These are phyloP conservation scores for Corythornis cristatus DNA, from an alignment of 2,113 vertebrate species.

Conservation along the genomic window DNA sequence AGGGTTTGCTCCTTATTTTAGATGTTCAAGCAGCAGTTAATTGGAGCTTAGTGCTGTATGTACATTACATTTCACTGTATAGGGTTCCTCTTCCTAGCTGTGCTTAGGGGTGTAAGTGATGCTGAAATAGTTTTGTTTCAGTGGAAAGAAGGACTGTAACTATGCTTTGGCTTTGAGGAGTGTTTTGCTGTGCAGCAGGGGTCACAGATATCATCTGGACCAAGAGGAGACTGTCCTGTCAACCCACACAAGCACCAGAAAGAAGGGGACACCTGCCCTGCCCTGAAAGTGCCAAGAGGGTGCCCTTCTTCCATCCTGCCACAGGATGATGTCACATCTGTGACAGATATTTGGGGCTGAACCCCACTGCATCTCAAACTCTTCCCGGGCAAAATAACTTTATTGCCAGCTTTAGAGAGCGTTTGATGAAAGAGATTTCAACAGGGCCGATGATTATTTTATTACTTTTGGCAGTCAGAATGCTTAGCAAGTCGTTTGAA, in stretches of 20 bases:
- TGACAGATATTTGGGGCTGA: not conserved
- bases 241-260: not conserved
- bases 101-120: not conserved
- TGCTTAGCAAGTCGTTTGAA: slow-evolving; percentile 54
- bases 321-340: not conserved
- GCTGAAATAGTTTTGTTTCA: not conserved
- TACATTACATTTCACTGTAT: not conserved
- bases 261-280: not conserved
- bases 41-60: not conserved
- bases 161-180: not conserved
- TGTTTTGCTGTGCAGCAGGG: not conserved
- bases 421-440: slow-evolving; percentile 36
- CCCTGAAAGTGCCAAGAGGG: not conserved
- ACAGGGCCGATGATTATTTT: slow-evolving; percentile 42
- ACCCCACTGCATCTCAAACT: not conserved
- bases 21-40: not conserved
- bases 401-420: not conserved
- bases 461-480: slow-evolving; percentile 54
- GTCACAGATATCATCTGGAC: not conserved
- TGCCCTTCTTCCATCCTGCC: not conserved
- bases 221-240: not conserved
- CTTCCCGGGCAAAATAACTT: slow-evolving; percentile 11
- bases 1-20: not conserved
- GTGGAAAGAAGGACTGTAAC: not conserved
- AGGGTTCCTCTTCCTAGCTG: not conserved